Conservation (phyloP, 2,888 invertebrate genomes). For the Noctua fimbriata region DNA sequence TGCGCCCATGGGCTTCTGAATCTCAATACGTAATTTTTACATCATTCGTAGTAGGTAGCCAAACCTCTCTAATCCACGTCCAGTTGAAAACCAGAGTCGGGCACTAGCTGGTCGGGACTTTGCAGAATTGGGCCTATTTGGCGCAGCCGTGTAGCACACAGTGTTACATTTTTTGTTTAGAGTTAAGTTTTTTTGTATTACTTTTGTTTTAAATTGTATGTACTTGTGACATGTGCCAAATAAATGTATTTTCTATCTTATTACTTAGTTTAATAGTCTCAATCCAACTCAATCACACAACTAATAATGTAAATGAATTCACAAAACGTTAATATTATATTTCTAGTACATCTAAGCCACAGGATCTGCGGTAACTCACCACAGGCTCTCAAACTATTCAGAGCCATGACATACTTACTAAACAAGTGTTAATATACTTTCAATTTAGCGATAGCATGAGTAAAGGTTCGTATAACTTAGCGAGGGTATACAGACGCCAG, state of each 20-base stretch:
- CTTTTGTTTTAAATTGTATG: not conserved
- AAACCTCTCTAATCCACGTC: not conserved
- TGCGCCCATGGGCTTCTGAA: no score
- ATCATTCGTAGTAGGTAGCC: not conserved
- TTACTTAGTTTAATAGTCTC: not conserved
- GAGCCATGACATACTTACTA: slow-evolving; percentile 29
- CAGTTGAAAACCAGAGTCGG: not conserved
- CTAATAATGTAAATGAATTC: not conserved
- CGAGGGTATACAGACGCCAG: not conserved
- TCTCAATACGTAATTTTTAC: not conserved
- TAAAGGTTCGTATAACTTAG: not conserved
- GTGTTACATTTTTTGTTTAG: no score
- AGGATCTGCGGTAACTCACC: slow-evolving; percentile 44
- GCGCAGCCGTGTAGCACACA: not conserved
- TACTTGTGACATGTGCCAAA: not conserved
- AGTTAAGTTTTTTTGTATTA: not conserved
- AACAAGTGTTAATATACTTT: not conserved
- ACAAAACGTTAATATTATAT: slow-evolving; percentile 25
- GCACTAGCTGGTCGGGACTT: not conserved
- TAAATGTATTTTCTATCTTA: not conserved
- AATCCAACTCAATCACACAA: not conserved
- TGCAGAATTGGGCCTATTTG: not conserved
- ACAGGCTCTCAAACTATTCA: slow-evolving; percentile 30
- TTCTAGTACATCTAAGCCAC: slow-evolving; percentile 52
- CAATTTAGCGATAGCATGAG: not conserved